phyloP scores from a whole-genome alignment of 2,797 vertebrate species.

The Setipinna tenuifilis region DNA sequence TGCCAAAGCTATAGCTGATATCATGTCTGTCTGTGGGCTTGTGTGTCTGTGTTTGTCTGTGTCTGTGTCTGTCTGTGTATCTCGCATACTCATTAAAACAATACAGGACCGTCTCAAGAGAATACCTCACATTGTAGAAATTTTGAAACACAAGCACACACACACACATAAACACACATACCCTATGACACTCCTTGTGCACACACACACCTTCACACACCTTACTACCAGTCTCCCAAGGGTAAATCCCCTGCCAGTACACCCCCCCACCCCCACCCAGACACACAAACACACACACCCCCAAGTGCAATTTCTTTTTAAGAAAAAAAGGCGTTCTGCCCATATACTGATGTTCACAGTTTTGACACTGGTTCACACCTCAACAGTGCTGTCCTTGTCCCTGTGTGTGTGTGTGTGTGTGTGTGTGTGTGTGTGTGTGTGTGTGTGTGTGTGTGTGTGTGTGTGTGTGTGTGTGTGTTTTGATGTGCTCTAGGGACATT shows the following conservation, averaged over 20 bases:
- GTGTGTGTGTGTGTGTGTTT: constrained; percentile 5
- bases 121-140: neutral
- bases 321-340: constrained; percentile 64
- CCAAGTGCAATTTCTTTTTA: constrained; percentile 52
- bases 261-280: too few relatives aligned
- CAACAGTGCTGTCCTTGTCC: constrained; percentile 28
- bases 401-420: constrained; percentile 41
- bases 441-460: constrained; percentile 37
- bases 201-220: neutral
- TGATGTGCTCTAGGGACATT: constrained; percentile 2
- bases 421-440: constrained; percentile 52
- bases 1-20: too few relatives aligned
- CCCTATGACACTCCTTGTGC: neutral
- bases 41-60: neutral
- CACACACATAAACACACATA: neutral
- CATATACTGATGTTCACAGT: constrained; percentile 57
- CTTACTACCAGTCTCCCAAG: neutral
- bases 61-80: neutral
- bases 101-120: neutral
- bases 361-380: constrained; percentile 60
- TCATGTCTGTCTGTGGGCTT: neutral
- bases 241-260: neutral
- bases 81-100: neutral
- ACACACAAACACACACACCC: neutral
- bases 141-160: neutral